Base-by-base conservation (phyloP, 1,140 invertebrate genomes). In the Penaeus indicus region DNA sequence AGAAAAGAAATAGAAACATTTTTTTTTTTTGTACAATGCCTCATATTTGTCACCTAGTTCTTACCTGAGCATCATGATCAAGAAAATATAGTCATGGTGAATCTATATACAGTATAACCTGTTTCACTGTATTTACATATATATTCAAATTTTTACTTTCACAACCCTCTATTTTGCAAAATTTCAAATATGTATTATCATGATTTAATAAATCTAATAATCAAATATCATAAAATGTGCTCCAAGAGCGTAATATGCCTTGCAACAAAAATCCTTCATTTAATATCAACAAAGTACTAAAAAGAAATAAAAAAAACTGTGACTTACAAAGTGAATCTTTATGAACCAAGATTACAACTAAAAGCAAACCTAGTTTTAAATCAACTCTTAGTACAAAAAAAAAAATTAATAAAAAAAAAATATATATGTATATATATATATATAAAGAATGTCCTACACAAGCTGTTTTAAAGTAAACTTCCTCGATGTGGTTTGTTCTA, bases 401-500 rank as follows among this genome's bases (percentile, higher is more conserved):
- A 84, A 21, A n/a, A n/a, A n/a, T n/a, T n/a, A n/a, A n/a, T n/a
- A n/a, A n/a, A n/a, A n/a, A n/a, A n/a, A n/a, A n/a, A n/a, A n/a
- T n/a, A n/a, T n/a, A n/a, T n/a, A n/a, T n/a, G n/a, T n/a, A n/a
- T n/a, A n/a, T n/a, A n/a, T n/a, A n/a, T n/a, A n/a, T n/a, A n/a
- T n/a, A 67, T 25, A 64, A 38, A 27, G 25, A 38, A 54, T 5
- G 27, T 27, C 13, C 21, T 3, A 54, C 54, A 47, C 47, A 54
- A 47, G 5, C 54, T n/a, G 38, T 27, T 32, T 42, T 22, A 61
- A 72, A 27, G n/a, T 86, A 16, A 63, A 94, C 96, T 96, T 94
- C 98, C 97, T 99, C 98, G 92, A 99, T 99, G 93, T 99, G 97
- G 94, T 99, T 99, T 75, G 99, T 99, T 91, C 99, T 95, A 85